A percentile compares a stretch with the other conserved stretches of the same genome.
Evolutionary conservation across 2,797 vertebrate species (phyloP).

Genomic region (Poecile montanus): DNA sequence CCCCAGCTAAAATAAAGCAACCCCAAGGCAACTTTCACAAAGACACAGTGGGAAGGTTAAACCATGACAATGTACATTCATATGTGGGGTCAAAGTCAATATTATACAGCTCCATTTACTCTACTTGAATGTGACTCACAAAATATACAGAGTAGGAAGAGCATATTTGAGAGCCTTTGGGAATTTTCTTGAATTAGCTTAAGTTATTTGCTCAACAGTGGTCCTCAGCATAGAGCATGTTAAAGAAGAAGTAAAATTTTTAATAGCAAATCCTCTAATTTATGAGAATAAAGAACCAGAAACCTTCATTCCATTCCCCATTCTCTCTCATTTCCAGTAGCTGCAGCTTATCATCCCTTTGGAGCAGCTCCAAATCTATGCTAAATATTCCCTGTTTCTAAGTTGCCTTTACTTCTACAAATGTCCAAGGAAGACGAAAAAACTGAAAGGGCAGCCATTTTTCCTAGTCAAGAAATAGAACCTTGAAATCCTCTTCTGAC

Average conservation of each 20-base stretch:
- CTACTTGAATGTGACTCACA: neutral
- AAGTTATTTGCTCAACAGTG: neutral
- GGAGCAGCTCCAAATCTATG: neutral
- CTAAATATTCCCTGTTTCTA: constrained; percentile 1
- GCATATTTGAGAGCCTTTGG: neutral
- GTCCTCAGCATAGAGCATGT: neutral
- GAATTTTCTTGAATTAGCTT: neutral
- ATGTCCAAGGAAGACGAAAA: constrained; percentile 18
- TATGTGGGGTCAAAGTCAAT: neutral
- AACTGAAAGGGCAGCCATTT: constrained; percentile 23
- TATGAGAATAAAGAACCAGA: neutral
- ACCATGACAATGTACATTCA: neutral
- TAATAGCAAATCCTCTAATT: neutral
- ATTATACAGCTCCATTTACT: neutral
- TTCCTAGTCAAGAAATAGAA: constrained; percentile 47
- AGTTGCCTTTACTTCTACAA: neutral
- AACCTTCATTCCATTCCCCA: neutral
- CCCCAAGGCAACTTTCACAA: neutral
- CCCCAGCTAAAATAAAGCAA: constrained; percentile 31
- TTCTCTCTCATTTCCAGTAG: neutral
- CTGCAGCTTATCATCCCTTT: neutral
- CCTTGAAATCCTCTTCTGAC: constrained; percentile 33
- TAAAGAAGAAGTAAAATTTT: neutral
- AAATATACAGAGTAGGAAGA: neutral
- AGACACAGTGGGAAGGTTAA: neutral